phyloP scores from a whole-genome alignment of 2,888 invertebrate genomes.

The Cantharis lateralis region DNA sequence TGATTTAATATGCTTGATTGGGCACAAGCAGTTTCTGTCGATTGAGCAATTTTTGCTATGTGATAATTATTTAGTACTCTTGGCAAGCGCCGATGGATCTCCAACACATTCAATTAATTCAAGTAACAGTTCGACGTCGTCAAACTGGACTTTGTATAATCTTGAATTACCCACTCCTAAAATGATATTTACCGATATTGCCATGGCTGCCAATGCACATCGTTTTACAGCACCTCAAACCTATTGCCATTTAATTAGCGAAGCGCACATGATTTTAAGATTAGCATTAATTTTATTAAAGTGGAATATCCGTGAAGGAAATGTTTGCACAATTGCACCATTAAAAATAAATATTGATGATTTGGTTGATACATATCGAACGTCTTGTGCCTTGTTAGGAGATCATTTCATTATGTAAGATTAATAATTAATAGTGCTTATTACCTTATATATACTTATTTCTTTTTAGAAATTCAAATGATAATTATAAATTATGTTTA shows the following conservation, averaged over 20 bases:
- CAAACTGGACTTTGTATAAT: slow-evolving; percentile 74
- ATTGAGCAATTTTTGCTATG: slow-evolving; percentile 61
- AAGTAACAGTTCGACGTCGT: slow-evolving; percentile 51
- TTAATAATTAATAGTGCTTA: not conserved
- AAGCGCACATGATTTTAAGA: slow-evolving; percentile 72
- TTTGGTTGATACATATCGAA: slow-evolving; percentile 55
- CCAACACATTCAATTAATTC: slow-evolving; percentile 56
- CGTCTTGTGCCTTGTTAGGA: slow-evolving; percentile 62
- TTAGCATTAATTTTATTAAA: slow-evolving; percentile 53
- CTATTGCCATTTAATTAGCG: slow-evolving; percentile 73
- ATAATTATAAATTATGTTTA: slow-evolving; percentile 53
- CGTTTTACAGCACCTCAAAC: slow-evolving; percentile 67
- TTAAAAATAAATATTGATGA: slow-evolving; percentile 51
- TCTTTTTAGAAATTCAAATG: slow-evolving; percentile 45
- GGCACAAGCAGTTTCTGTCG: slow-evolving; percentile 69
- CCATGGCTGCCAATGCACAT: slow-evolving; percentile 68
- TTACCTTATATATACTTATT: not conserved
- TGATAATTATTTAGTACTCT: slow-evolving; percentile 59
- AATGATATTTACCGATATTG: slow-evolving; percentile 71
- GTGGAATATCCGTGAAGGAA: slow-evolving; percentile 50
- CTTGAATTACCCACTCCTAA: slow-evolving; percentile 68
- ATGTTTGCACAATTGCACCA: slow-evolving; percentile 43
- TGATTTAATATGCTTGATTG: slow-evolving; percentile 69
- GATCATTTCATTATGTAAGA: slow-evolving; percentile 62
- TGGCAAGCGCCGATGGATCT: slow-evolving; percentile 64